These are phyloP conservation scores for Chorisops tibialis DNA, from an alignment of 2,888 invertebrate genomes.

Conservation along the genomic window DNA sequence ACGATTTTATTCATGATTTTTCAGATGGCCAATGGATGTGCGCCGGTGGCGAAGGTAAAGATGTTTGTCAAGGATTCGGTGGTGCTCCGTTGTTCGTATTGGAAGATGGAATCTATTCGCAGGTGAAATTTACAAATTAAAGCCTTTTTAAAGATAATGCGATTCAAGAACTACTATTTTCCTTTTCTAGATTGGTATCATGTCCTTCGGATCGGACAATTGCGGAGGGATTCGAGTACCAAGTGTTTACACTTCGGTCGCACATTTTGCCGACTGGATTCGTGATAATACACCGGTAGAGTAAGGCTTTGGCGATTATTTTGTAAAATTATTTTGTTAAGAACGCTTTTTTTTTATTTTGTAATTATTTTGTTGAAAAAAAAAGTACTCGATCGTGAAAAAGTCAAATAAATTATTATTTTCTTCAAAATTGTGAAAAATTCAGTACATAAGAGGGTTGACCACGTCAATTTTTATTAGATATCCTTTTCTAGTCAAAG, in stretches of 20 bases:
- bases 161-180: neutral
- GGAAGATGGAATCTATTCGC: slow-evolving; percentile 61
- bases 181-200: slow-evolving; percentile 66
- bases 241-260: slow-evolving; percentile 73
- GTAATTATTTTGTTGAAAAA: too few relatives aligned
- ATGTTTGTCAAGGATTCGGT: slow-evolving; percentile 77
- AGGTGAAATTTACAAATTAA: too few relatives aligned
- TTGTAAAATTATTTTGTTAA: too few relatives aligned
- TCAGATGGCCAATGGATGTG: slow-evolving; percentile 63
- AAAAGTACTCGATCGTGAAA: too few relatives aligned
- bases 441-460: too few relatives aligned
- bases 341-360: too few relatives aligned
- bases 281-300: slow-evolving; percentile 63
- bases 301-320: slow-evolving; percentile 32
- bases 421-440: too few relatives aligned
- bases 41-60: slow-evolving; percentile 72
- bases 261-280: slow-evolving; percentile 73
- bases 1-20: neutral
- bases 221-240: slow-evolving; percentile 70
- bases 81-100: slow-evolving; percentile 68
- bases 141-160: neutral
- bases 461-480: too few relatives aligned
- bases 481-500: too few relatives aligned
- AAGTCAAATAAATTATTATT: too few relatives aligned
- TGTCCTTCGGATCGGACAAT: slow-evolving; percentile 77